Percentiles rank a stretch among this genome's conserved stretches.
These are phyloP conservation scores for Tiaroga cobitis DNA, from an alignment of 2,797 vertebrate species.

Conservation along the genomic window DNA sequence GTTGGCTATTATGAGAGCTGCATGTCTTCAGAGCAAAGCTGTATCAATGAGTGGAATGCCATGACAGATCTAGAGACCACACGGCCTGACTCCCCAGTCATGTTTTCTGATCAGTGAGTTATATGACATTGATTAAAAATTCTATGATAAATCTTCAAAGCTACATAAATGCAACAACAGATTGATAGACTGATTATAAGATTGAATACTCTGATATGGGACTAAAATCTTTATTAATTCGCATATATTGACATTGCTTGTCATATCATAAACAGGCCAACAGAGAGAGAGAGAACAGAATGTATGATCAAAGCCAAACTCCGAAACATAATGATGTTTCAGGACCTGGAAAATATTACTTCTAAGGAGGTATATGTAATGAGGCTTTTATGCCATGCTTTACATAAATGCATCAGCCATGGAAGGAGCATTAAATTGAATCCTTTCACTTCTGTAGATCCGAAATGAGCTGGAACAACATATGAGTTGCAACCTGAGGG, in stretches of 20 bases:
- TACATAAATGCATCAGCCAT: constrained; percentile 2
- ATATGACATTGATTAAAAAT: background rate
- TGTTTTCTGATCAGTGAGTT: constrained; percentile 93
- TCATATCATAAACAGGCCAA: constrained; percentile 79
- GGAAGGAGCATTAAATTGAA: constrained; percentile 10
- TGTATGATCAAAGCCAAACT: constrained; percentile 94
- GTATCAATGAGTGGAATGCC: constrained; percentile 97
- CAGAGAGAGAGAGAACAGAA: constrained; percentile 90
- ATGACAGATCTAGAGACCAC: constrained; percentile 95
- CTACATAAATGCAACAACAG: background rate
- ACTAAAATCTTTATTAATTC: background rate
- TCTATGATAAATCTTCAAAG: background rate
- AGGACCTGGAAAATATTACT: constrained; percentile 97
- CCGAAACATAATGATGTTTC: constrained; percentile 94
- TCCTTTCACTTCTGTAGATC: constrained; percentile 78
- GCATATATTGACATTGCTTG: constrained; percentile 15
- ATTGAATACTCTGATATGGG: background rate
- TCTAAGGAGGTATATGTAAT: constrained; percentile 87
- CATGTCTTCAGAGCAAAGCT: constrained; percentile 95
- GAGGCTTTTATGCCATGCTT: constrained; percentile 8
- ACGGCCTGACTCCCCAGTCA: constrained; percentile 88
- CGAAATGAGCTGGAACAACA: constrained; percentile 93
- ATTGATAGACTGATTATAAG: background rate
- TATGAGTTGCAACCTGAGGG: constrained; percentile 92
- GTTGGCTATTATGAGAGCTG: constrained; percentile 95